phyloP scores from a whole-genome alignment of 2,797 vertebrate genomes.

The Cuculus canorus region DNA sequence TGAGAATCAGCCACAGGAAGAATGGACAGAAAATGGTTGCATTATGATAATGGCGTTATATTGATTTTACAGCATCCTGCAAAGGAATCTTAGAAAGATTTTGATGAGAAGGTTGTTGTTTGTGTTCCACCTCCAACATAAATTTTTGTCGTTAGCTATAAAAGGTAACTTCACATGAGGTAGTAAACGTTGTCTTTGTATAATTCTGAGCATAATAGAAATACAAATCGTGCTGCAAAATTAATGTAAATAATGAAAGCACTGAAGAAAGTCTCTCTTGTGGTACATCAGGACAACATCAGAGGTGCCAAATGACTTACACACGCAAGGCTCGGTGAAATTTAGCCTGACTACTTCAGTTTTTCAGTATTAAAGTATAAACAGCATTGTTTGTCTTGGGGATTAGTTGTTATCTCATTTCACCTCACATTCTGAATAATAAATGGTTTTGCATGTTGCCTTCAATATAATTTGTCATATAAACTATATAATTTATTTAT shows the following conservation, averaged over 20 bases:
- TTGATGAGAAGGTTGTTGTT: background rate
- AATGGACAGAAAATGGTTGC: background rate
- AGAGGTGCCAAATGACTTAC: background rate
- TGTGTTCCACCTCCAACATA: background rate
- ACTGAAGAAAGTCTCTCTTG: background rate
- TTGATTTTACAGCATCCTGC: conserved; percentile 39
- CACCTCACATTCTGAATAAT: background rate
- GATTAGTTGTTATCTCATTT: conserved; percentile 34
- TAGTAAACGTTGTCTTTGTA: background rate
- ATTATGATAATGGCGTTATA: conserved; percentile 45
- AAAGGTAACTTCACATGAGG: background rate
- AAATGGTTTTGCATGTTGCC: conserved; percentile 14
- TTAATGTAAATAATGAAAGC: conserved; percentile 3
- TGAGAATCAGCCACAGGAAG: conserved; percentile 29
- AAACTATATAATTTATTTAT: conserved; percentile 41
- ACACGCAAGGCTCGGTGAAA: background rate
- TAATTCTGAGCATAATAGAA: background rate
- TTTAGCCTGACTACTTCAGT: conserved; percentile 12
- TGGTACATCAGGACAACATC: background rate
- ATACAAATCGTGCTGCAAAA: background rate
- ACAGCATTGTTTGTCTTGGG: background rate
- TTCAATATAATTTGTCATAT: conserved; percentile 31
- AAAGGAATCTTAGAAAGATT: background rate
- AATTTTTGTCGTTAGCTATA: background rate
- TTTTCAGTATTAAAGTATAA: background rate